Evolutionary conservation across 2,888 invertebrate species (phyloP), one percentile per base, ranked within the genome.

Genomic region (Acrobasis consociella): DNA sequence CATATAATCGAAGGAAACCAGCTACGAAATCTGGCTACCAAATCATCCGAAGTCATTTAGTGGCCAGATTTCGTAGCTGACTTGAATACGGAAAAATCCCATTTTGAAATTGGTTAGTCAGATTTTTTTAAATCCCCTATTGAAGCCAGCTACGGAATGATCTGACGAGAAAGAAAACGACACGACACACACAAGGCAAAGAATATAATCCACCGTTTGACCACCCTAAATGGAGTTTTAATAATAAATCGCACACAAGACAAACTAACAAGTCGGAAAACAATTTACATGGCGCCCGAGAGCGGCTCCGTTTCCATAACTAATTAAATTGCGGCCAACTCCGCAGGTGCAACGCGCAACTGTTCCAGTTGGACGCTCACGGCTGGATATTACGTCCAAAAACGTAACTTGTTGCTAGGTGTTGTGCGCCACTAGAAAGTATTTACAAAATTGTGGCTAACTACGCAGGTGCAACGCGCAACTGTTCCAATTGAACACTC

Each of bases 261-360:
- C 66, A 72, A 68, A 68, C 70, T 69, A 72, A 69, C 71, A 67
- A 68, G 61, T 68, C 56, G 13, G 66, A 67, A 69, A 73, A 72
- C 75, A 75, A 73, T 74, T 74, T 72, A 70, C 73, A 72, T 69
- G 69, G 66, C 68, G 64, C 51, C 59, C 31, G 62, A 39, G 42
- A 51, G 46, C 31, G 38, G 58, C 49, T 62, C 49, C 50, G 62
- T 63, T 63, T 65, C 63, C 63, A 65, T 63, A 65, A 63, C 63
- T 63, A 63, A 63, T 63, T 63, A 63, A 63, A 61, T 61, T 58
- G 61, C 58, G 58, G 60, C 51, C 63, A 65, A 63, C 59, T 42
- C 22, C 64, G 63, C 63, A 66, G 67, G 69, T 69, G 65, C 68
- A 68, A 64, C 67, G 61, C 65, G 37, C 58, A 64, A 61, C 58